Base-by-base conservation (phyloP, 2,888 invertebrate genomes). In the Tetragonula carbonaria region DNA sequence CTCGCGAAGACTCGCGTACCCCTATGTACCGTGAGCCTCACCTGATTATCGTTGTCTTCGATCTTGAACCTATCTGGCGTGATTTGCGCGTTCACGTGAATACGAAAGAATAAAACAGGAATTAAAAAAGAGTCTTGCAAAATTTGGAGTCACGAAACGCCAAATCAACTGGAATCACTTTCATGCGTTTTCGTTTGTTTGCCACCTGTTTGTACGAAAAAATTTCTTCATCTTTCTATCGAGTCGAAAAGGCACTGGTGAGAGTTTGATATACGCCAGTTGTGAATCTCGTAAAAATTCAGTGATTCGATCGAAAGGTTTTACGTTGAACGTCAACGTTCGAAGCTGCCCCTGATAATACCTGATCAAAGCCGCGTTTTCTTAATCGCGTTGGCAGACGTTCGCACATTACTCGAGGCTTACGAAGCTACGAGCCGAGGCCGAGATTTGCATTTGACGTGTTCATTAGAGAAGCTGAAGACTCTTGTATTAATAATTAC, bases 121-220 rank as follows among this genome's bases (percentile, higher is more conserved):
- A 13, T 53, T 62, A 45, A 33, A 33, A 33, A 33, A 33, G 33
- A 33, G 33, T 33, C 33, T 33, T 33, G 33, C 45, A 62, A 28
- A 62, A 16, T 53, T 28, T 2, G 4, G 62, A 2, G 23, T 62
- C 6, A 16, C 23, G 16, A n/a, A 28, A 28, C 51, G 14, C 73
- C 57, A 51, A 62, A 81, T 84, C 66, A 51, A 51, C 50, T 66
- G 70, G 59, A 87, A 82, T 78, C 55, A 59, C 28, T 71, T 57
- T 13, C 63, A 66, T 72, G 68, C 73, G 53, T 55, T 65, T 68
- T 57, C 33, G 33, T 33, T 38, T 74, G 84, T 85, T 80, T 18
- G 79, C 70, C 80, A 84, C 68, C 78, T 78, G 84, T 78, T 28
- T 84, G 63, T 33, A 33, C 33, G 21, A 33, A 11, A 28, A 85